Percentiles rank a stretch among this genome's conserved stretches.
These are phyloP conservation scores for Copidosoma floridanum DNA, from an alignment of 1,140 invertebrate genomes.

Conservation along the genomic window DNA sequence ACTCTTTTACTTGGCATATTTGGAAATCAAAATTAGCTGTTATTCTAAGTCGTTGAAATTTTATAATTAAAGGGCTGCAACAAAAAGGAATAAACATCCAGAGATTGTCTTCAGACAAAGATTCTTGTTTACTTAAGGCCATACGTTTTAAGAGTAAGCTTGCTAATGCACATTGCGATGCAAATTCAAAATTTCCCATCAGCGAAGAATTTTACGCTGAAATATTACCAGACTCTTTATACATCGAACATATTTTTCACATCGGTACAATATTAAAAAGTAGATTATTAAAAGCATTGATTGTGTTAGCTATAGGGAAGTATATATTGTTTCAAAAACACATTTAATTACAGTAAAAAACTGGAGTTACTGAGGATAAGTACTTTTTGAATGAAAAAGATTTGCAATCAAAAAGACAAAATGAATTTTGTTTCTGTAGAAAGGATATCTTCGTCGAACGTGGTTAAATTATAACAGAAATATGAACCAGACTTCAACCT, in stretches of 20 bases:
- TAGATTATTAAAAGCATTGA: neutral
- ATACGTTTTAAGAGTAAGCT: neutral
- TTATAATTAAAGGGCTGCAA: neutral
- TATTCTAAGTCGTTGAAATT: neutral
- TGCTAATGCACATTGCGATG: neutral
- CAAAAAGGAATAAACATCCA: neutral
- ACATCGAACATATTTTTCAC: neutral
- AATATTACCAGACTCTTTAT: neutral
- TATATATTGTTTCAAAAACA: neutral
- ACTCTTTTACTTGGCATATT: neutral
- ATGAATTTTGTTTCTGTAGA: neutral
- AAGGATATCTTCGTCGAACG: neutral
- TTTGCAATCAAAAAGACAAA: slow-evolving; percentile 2
- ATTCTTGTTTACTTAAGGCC: neutral
- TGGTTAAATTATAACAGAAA: neutral
- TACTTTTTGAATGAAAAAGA: slow-evolving; percentile 10
- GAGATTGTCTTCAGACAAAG: neutral
- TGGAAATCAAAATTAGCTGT: neutral
- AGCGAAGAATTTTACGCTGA: neutral
- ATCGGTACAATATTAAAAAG: neutral
- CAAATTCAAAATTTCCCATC: neutral
- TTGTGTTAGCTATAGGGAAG: neutral
- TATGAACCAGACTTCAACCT: slow-evolving; percentile 1
- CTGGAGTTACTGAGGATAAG: neutral
- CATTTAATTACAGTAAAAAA: neutral